Percentiles rank a stretch among this genome's conserved stretches.
Evolutionary conservation across 2,113 vertebrate genomes (phyloP).

Genomic region (Sander vitreus): DNA sequence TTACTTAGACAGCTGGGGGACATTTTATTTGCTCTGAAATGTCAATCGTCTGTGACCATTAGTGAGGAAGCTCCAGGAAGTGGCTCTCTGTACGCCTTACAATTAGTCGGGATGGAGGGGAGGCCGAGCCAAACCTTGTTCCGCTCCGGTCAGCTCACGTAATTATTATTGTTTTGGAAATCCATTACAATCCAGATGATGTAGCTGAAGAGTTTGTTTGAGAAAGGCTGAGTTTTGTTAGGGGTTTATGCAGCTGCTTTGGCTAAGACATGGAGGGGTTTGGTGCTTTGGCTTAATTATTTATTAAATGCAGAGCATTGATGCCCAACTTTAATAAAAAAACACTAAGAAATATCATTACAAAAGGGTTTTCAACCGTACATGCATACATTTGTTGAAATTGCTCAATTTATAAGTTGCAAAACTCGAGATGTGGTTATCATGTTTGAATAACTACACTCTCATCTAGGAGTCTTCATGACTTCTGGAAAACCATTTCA

Average conservation of each 20-base stretch:
- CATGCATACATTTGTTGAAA: background rate
- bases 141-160: conserved; percentile 66
- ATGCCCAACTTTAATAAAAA: background rate
- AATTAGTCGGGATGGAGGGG: conserved; percentile 75
- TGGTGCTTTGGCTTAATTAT: conserved; percentile 21
- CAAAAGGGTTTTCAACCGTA: background rate
- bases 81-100: conserved; percentile 70
- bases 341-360: background rate
- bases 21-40: conserved; percentile 77
- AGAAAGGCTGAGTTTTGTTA: conserved; percentile 63
- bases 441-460: background rate
- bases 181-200: conserved; percentile 77
- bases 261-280: conserved; percentile 29
- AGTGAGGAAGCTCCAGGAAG: conserved; percentile 82
- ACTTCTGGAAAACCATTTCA: background rate
- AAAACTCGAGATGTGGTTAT: background rate
- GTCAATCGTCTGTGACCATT: conserved; percentile 74
- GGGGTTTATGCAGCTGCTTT: conserved; percentile 71
- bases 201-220: conserved; percentile 73
- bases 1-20: conserved; percentile 84
- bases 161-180: conserved; percentile 84
- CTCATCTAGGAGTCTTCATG: background rate
- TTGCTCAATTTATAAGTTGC: background rate
- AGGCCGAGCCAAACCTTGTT: conserved; percentile 68
- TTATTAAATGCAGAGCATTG: background rate